These are phyloP conservation scores for Idaea aversata DNA, from an alignment of 2,888 invertebrate species.

Conservation along the genomic window DNA sequence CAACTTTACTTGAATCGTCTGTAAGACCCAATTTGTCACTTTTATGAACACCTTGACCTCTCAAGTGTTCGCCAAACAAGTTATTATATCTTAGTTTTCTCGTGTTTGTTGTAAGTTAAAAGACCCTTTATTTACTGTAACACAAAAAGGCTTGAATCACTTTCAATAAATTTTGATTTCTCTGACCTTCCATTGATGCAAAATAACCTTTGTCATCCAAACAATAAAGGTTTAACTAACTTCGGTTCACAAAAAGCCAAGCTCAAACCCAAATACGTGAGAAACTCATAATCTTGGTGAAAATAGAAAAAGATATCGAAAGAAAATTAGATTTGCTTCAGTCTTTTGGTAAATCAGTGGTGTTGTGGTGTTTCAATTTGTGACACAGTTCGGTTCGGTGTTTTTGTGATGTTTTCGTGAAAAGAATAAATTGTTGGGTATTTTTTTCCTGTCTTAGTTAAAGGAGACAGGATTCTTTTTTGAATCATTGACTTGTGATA, in stretches of 20 bases:
- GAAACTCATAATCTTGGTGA: slow-evolving; percentile 1
- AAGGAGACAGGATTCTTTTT: not conserved
- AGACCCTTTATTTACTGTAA: not conserved
- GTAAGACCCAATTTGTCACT: too few species aligned
- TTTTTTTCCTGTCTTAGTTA: not conserved
- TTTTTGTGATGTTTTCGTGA: not conserved
- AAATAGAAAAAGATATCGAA: not conserved
- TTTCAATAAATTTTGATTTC: not conserved
- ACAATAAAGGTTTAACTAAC: slow-evolving; percentile 1
- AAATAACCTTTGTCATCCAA: not conserved
- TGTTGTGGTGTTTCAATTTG: not conserved
- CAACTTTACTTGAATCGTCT: too few species aligned
- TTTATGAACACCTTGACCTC: too few species aligned
- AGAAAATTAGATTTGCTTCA: slow-evolving; percentile 1
- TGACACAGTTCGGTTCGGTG: not conserved
- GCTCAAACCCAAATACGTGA: not conserved
- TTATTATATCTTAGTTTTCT: not conserved
- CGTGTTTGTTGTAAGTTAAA: not conserved
- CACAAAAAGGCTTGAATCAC: not conserved
- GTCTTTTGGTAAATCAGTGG: slow-evolving; percentile 1
- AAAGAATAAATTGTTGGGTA: not conserved
- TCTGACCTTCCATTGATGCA: not conserved
- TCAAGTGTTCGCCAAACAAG: not conserved
- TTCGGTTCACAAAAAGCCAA: not conserved
- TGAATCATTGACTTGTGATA: slow-evolving; percentile 1